These are phyloP conservation scores for Siphamia tubifer DNA, from an alignment of 2,113 vertebrate species.

Conservation along the genomic window DNA sequence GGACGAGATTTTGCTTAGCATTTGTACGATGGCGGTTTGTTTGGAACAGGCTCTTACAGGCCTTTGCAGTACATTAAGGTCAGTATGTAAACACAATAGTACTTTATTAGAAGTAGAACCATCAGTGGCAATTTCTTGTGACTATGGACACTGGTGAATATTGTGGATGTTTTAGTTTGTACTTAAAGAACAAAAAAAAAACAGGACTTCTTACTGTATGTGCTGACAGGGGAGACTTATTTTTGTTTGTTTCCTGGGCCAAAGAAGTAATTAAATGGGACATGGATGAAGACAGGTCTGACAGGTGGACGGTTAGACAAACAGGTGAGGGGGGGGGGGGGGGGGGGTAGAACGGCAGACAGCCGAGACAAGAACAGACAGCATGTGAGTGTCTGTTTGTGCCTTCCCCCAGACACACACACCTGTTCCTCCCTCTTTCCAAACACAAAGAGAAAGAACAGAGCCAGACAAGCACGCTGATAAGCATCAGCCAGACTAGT, in stretches of 20 bases:
- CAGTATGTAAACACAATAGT: not conserved
- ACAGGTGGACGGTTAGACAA: conserved; percentile 55
- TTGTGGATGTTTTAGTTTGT: not conserved
- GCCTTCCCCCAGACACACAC: conserved; percentile 37
- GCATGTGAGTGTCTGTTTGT: conserved; percentile 39
- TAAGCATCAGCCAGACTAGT: conserved; percentile 65
- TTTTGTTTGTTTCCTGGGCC: conserved; percentile 1
- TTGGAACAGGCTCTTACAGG: too few species aligned
- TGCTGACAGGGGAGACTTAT: not conserved
- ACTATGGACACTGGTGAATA: not conserved
- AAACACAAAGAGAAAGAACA: conserved; percentile 53
- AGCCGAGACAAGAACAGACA: conserved; percentile 40
- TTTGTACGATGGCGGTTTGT: not conserved
- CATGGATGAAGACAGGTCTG: conserved; percentile 24
- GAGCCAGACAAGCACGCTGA: conserved; percentile 60
- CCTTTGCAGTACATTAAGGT: too few species aligned
- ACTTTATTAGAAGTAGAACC: not conserved
- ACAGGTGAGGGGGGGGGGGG: conserved; percentile 38
- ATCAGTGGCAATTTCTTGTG: not conserved
- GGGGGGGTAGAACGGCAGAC: not conserved
- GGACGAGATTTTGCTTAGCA: not conserved
- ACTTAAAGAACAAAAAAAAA: not conserved
- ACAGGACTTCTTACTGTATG: not conserved
- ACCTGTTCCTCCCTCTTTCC: conserved; percentile 57
- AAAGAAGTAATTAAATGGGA: conserved; percentile 10